Conservation (phyloP, 2,113 vertebrate species). For the Toxostoma redivivum region DNA sequence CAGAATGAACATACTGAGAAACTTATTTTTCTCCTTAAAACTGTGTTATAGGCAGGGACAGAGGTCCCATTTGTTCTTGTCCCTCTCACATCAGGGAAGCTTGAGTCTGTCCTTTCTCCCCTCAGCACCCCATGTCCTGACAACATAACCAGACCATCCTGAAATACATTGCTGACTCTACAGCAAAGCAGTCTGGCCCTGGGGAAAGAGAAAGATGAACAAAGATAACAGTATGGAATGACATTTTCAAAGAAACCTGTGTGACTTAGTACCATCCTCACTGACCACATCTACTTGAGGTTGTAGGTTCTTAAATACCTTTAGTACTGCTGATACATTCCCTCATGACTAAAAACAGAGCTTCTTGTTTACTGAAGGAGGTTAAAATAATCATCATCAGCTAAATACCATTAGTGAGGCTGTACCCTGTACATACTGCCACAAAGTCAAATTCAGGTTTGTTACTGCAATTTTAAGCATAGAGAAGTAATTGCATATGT, state of each 20-base stretch:
- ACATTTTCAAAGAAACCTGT: background rate
- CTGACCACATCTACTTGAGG: background rate
- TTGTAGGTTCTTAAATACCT: background rate
- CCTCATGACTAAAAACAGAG: background rate
- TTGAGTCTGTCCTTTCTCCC: background rate
- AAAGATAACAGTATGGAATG: background rate
- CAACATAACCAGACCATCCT: background rate
- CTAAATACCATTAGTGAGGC: background rate
- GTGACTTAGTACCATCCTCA: background rate
- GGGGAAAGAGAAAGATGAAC: background rate
- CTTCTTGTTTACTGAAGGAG: background rate
- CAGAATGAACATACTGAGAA: background rate
- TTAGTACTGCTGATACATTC: background rate
- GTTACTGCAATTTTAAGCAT: background rate
- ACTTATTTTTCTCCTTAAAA: background rate
- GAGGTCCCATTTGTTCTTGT: background rate
- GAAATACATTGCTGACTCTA: background rate
- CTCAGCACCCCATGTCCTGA: background rate
- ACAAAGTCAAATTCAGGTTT: background rate
- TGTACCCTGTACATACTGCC: background rate
- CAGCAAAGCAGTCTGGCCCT: accelerated
- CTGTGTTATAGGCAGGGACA: background rate
- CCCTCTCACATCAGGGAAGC: background rate
- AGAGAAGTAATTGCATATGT: background rate
- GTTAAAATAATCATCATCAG: background rate